phyloP scores from a whole-genome alignment of 2,888 invertebrate genomes.

The Aproaerema taeniolella region DNA sequence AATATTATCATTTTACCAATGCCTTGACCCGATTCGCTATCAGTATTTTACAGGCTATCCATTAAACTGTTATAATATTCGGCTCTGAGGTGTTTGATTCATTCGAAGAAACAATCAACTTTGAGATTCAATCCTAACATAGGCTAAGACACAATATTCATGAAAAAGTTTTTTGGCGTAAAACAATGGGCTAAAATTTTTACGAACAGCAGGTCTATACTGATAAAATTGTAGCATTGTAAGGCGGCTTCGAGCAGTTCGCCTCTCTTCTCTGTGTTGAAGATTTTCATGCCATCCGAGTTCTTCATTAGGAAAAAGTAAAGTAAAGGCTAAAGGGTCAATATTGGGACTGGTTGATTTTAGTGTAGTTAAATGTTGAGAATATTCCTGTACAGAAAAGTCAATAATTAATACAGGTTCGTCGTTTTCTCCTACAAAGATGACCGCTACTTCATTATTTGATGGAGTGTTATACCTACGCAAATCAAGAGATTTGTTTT shows the following conservation, averaged over 20 bases:
- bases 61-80: conserved; percentile 24
- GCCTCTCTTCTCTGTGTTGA: conserved; percentile 14
- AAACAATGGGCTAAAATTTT: conserved; percentile 16
- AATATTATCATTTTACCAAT: conserved; percentile 35
- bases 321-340: conserved; percentile 15
- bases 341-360: conserved; percentile 19
- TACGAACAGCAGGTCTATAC: conserved; percentile 16
- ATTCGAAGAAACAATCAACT: conserved; percentile 20
- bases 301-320: conserved; percentile 17
- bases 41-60: conserved; percentile 27
- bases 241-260: conserved; percentile 16
- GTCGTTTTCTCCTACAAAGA: conserved; percentile 21
- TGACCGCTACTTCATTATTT: conserved; percentile 20
- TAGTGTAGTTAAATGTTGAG: conserved; percentile 20
- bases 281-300: conserved; percentile 17
- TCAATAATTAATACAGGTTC: conserved; percentile 20
- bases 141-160: conserved; percentile 22
- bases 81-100: conserved; percentile 22
- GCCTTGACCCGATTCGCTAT: conserved; percentile 16
- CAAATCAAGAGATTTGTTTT: conserved; percentile 18
- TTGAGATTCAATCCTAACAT: conserved; percentile 22
- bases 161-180: conserved; percentile 18
- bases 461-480: conserved; percentile 19
- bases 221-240: conserved; percentile 19
- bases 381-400: conserved; percentile 21